Evolutionary conservation across 2,113 vertebrate genomes (phyloP), one percentile per base, ranked within the genome.

Genomic region (Corythornis cristatus): DNA sequence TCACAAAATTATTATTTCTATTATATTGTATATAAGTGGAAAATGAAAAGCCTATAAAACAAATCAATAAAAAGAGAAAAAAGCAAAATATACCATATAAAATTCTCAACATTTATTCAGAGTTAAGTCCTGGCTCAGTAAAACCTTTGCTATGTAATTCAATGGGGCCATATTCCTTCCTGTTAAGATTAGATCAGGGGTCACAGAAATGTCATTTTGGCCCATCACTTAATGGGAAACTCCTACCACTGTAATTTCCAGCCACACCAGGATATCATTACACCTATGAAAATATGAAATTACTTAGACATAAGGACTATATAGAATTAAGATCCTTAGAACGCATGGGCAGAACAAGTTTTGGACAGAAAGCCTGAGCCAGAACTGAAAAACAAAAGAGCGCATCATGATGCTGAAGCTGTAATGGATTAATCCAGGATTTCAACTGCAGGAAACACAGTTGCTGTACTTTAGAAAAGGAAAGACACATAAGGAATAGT

Each of bases 1-100:
- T 85, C 73, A 73, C 17, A 75, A 88, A 94, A 64, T 22, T 21
- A 12, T 42, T 25, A 64, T 77, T 95, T 80, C 48, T 85, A n/a
- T 45, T 53, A 45, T 48, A 10, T 29, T 42, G 11, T 40, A 8
- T 53, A 15, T 53, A 29, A 53, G 28, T 26, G 8, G 40, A 83
- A 95, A 90, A 82, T 13, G 5, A 33, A 82, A 74, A 46, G 16
- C 21, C 48, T 62, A 3, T 61, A 40, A 45, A 92, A 74, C 1
- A 80, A 73, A 58, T 56, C 33, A 65, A 48, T 60, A 58, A 68
- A 51, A 75, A 66, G 4, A 43, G 4, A 33, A 0, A 1, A 78
- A 48, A 40, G 3, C 2, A 82, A 65, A 93, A 57, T 64, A 33
- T 17, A 8, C 8, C 40, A 3, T 15, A 70, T 65, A 48, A 4